Percentiles rank a stretch among this genome's conserved stretches.
These are phyloP conservation scores for Cephus runcator DNA, from an alignment of 2,888 invertebrate genomes.

Conservation along the genomic window DNA sequence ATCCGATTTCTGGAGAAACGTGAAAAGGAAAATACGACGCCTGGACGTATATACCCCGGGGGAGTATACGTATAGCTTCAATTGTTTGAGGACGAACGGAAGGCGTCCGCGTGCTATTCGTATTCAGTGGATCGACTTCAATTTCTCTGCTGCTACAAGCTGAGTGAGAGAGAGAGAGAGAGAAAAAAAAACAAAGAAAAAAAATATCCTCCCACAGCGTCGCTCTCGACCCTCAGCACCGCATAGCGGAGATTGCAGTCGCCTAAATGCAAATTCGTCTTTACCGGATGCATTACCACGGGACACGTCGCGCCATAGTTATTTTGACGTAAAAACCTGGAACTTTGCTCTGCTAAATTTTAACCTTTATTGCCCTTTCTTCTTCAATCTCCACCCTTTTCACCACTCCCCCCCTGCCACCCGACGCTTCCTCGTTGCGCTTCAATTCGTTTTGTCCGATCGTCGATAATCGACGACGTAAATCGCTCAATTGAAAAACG, in stretches of 20 bases:
- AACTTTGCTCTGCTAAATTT: background rate
- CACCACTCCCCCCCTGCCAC: background rate
- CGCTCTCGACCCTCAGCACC: background rate
- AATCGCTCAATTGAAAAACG: background rate
- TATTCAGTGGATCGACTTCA: constrained; percentile 4
- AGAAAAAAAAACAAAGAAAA: background rate
- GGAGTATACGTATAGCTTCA: background rate
- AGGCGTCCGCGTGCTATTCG: background rate
- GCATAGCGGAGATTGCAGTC: background rate
- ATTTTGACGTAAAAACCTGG: background rate
- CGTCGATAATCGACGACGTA: background rate
- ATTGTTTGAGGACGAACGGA: background rate
- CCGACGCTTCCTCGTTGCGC: background rate
- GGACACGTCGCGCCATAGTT: background rate
- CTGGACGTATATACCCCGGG: background rate
- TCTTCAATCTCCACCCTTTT: background rate
- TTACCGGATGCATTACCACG: background rate
- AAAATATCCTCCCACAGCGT: background rate
- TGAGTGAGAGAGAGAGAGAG: background rate
- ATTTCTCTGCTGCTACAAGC: background rate
- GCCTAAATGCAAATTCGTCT: background rate
- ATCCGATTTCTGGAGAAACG: constrained; percentile 33
- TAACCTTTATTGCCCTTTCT: background rate
- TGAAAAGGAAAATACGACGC: background rate
- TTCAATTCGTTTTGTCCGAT: background rate